A percentile compares a stretch with the other conserved stretches of the same genome.
phyloP scores from a whole-genome alignment of 2,888 invertebrate species.

The Ecdyonurus torrentis region DNA sequence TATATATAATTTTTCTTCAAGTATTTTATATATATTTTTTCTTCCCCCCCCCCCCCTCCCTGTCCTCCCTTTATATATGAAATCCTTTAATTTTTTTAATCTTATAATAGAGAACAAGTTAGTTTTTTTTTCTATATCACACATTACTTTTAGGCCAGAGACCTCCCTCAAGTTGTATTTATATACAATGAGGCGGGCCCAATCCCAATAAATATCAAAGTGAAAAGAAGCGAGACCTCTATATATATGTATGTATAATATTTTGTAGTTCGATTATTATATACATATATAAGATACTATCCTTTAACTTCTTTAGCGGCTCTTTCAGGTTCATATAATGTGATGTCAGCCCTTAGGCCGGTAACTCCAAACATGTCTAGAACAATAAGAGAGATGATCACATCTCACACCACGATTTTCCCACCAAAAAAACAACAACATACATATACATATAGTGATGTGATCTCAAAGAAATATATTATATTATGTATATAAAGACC shows the following conservation, averaged over 20 bases:
- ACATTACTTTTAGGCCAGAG: not conserved
- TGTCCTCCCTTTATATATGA: too few species aligned
- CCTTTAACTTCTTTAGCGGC: not conserved
- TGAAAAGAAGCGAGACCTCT: not conserved
- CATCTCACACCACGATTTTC: not conserved
- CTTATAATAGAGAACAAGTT: not conserved
- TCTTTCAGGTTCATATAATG: not conserved
- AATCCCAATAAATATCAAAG: not conserved
- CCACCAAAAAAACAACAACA: not conserved
- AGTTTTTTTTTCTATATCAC: not conserved
- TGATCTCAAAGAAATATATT: not conserved
- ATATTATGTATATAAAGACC: too few species aligned
- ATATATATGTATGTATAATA: too few species aligned
- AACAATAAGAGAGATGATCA: not conserved
- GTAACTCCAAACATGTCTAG: not conserved
- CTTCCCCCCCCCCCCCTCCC: too few species aligned
- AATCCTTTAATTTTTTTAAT: not conserved
- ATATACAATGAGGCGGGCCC: not conserved
- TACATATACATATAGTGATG: not conserved
- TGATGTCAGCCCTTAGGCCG: not conserved
- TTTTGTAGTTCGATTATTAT: not conserved
- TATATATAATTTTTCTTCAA: not conserved
- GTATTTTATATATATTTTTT: too few species aligned
- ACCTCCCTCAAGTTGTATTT: not conserved
- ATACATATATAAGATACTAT: not conserved